phyloP scores from a whole-genome alignment of 2,113 vertebrate genomes.

The Varanus salvator region DNA sequence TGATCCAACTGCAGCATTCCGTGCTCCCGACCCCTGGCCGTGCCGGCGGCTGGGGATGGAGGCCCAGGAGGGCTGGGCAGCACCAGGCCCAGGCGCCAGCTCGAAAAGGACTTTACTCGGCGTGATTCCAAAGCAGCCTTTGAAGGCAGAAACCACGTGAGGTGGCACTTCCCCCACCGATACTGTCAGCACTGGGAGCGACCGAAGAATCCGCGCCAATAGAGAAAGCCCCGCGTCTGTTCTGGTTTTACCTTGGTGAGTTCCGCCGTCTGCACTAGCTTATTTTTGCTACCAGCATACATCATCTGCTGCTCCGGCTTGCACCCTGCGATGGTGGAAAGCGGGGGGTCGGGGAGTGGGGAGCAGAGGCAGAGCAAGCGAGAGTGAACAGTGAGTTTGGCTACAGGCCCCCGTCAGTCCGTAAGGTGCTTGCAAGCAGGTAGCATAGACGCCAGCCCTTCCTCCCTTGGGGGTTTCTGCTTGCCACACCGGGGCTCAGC shows the following conservation, averaged over 20 bases:
- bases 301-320: conserved; percentile 98
- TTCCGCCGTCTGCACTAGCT: conserved; percentile 91
- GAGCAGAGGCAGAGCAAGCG: background rate
- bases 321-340: conserved; percentile 81
- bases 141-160: too few relatives aligned
- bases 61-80: too few relatives aligned
- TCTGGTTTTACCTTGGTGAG: conserved; percentile 88
- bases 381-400: background rate
- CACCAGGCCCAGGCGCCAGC: too few relatives aligned
- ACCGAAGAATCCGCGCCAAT: background rate
- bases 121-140: background rate
- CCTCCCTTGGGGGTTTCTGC: too few relatives aligned
- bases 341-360: background rate
- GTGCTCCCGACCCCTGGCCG: too few relatives aligned
- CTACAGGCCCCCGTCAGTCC: background rate
- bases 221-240: too few relatives aligned
- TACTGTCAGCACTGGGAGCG: background rate
- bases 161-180: background rate
- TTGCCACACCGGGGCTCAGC: too few relatives aligned
- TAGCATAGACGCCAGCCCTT: background rate
- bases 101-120: too few relatives aligned
- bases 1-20: too few relatives aligned
- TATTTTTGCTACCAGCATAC: conserved; percentile 98
- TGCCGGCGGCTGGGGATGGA: too few relatives aligned
- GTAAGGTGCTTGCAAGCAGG: background rate